Conservation (phyloP, 2,113 vertebrate genomes). For the Heterotilapia buettikoferi region DNA sequence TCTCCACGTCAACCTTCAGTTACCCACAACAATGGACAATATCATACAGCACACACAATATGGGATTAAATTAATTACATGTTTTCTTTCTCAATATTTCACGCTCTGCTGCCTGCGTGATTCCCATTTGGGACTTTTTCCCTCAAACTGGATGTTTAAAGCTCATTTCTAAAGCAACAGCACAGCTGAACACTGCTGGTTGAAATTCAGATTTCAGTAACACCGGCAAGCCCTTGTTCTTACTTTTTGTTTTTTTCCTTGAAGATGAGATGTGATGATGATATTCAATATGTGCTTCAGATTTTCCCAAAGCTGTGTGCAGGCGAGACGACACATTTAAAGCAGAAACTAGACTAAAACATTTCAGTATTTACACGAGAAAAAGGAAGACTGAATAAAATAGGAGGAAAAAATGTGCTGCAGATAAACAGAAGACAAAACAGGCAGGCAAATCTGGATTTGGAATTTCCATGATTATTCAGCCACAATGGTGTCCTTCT, state of each 20-base stretch:
- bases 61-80: slow-evolving; percentile 28
- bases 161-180: slow-evolving; percentile 4
- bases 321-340: background rate
- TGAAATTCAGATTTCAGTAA: slow-evolving; percentile 35
- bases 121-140: slow-evolving; percentile 32
- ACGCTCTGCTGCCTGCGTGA: slow-evolving; percentile 35
- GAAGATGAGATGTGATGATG: background rate
- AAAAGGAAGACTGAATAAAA: background rate
- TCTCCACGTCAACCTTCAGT: background rate
- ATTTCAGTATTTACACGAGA: background rate
- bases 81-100: slow-evolving; percentile 61
- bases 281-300: slow-evolving; percentile 10
- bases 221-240: background rate
- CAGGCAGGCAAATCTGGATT: slow-evolving; percentile 2
- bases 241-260: background rate
- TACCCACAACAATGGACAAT: background rate
- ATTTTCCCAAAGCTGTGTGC: background rate
- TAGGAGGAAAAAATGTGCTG: background rate
- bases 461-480: slow-evolving; percentile 33
- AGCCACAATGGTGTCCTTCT: slow-evolving; percentile 43
- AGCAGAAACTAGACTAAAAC: background rate
- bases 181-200: slow-evolving; percentile 5
- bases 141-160: background rate
- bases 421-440: background rate
- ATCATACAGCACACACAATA: slow-evolving; percentile 15